Evolutionary conservation across 2,797 vertebrate species (phyloP), one percentile per base, ranked within the genome.

Genomic region (Semaprochilodus insignis): DNA sequence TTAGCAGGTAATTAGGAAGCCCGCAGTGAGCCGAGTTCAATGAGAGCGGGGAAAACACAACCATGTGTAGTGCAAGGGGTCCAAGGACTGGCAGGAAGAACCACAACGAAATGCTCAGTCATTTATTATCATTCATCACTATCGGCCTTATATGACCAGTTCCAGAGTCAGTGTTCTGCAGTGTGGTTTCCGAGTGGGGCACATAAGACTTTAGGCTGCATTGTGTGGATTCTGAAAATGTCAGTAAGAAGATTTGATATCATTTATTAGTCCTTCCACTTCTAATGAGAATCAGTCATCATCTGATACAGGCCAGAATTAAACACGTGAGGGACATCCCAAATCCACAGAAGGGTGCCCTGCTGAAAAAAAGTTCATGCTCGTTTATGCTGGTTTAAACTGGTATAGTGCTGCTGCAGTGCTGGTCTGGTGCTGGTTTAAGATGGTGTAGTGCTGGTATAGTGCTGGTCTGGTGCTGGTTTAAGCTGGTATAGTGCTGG

Each of bases 111-210:
- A 52, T 36, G 17, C n/a, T 72, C 70, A 10, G 71, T 21, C 2
- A 31, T 73, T 73, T 54, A 54, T 51, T 72, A 27, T 55, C 48
- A 57, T 57, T 74, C 72, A 74, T 74, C 52, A 74, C 52, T 25
- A n/a, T n/a, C 19, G 51, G 19, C 19, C 72, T 74, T 74, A 36
- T 59, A 54, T 51, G 25, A 74, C 27, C 23, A 59, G 72, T 36
- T 74, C 72, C 54, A 74, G 52, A n/a, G 55, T 21, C 27, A 5
- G 11, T 34, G n/a, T 10, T 65, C 65, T 21, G 3, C 19, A 36
- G 31, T 40, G 66, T n/a, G 25, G 71, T 57, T 73, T 57, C 52
- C 8, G 15, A 21, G 27, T n/a, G 71, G 17, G 71, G 17, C 21
- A 11, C 25, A 44, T 40, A 19, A 40, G 36, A 23, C 66, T 44